phyloP scores from a whole-genome alignment of 2,888 invertebrate species.

The Oegoconia quadripuncta region DNA sequence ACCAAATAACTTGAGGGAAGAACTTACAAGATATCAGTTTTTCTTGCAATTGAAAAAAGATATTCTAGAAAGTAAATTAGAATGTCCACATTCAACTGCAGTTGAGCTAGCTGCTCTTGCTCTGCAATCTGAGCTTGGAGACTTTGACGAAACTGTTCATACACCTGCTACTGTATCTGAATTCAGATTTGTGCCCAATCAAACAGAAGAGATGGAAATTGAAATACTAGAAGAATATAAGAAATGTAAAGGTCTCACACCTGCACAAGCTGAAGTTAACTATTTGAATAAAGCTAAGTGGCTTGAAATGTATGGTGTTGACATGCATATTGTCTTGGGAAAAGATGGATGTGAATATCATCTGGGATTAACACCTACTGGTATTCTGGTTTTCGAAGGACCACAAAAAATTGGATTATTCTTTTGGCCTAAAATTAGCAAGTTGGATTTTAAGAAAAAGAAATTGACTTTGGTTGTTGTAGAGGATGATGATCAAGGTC shows the following conservation, averaged over 20 bases:
- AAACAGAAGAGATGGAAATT: conserved; percentile 97
- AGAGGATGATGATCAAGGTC: conserved; percentile 98
- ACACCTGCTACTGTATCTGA: conserved; percentile 98
- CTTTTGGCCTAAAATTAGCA: conserved; percentile 99
- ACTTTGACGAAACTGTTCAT: conserved; percentile 94
- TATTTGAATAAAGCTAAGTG: conserved; percentile 98
- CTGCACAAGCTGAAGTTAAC: conserved; percentile 96
- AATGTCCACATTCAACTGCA: conserved; percentile 91
- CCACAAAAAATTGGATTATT: conserved; percentile 98
- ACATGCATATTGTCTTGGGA: conserved; percentile 98
- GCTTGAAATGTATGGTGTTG: conserved; percentile 99
- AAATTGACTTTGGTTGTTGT: conserved; percentile 98
- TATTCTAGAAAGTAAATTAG: conserved; percentile 92
- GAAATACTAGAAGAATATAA: conserved; percentile 95
- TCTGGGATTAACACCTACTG: conserved; percentile 97
- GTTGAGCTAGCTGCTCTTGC: conserved; percentile 95
- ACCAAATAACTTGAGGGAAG: conserved; percentile 97
- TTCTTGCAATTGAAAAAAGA: conserved; percentile 98
- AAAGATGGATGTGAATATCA: conserved; percentile 98
- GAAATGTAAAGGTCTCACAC: conserved; percentile 91
- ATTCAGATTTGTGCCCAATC: conserved; percentile 97
- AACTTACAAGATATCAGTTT: conserved; percentile 98
- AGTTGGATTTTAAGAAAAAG: conserved; percentile 98
- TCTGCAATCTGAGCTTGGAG: conserved; percentile 98
- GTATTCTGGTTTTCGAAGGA: conserved; percentile 98